These are phyloP conservation scores for Holotrichia oblita DNA, from an alignment of 1,140 invertebrate genomes.

Conservation along the genomic window DNA sequence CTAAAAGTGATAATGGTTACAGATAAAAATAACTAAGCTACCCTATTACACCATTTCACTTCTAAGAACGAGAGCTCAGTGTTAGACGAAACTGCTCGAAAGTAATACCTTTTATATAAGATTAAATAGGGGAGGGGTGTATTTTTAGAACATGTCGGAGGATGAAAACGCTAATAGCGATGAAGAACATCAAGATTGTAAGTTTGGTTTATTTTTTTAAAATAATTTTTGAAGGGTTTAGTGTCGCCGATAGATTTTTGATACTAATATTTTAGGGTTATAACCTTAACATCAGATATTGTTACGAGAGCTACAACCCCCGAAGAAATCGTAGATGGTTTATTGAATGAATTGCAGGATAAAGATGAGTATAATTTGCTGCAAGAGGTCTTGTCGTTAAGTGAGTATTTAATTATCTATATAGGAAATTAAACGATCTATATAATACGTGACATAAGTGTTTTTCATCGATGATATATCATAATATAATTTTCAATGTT, in stretches of 20 bases:
- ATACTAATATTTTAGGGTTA: neutral
- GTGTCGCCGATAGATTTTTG: neutral
- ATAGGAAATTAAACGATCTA: neutral
- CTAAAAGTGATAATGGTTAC: neutral
- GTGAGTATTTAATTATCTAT: neutral
- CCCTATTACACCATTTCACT: neutral
- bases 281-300: neutral
- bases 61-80: too few species aligned
- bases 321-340: neutral
- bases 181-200: neutral
- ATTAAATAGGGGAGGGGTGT: neutral
- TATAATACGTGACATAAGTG: neutral
- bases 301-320: neutral
- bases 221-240: too few species aligned
- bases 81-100: too few species aligned
- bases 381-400: conserved; percentile 12
- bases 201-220: too few species aligned
- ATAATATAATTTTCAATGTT: too few species aligned
- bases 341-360: conserved; percentile 9
- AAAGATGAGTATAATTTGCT: neutral
- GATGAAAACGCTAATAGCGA: neutral
- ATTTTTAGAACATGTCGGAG: conserved; percentile 4
- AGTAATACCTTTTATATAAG: too few species aligned
- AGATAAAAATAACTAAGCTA: conserved; percentile 6
- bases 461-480: too few species aligned